Percentiles rank a stretch among this genome's conserved stretches.
phyloP scores from a whole-genome alignment of 2,797 vertebrate genomes.

The Distichodus sexfasciatus region DNA sequence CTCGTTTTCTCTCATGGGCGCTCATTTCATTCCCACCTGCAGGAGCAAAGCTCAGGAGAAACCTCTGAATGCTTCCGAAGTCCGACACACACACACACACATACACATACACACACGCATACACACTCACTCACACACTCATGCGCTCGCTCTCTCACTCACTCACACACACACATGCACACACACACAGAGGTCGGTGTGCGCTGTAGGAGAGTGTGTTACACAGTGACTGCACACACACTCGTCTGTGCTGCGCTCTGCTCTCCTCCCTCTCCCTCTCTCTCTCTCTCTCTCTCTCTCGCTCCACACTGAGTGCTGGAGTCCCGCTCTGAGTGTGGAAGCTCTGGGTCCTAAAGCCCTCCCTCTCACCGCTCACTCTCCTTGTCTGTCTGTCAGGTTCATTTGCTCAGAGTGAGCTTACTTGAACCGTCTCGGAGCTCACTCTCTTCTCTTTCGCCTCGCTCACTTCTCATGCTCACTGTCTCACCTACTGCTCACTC shows the following conservation, averaged over 20 bases:
- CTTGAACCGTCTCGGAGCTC: background rate
- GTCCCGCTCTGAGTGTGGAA: background rate
- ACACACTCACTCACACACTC: background rate
- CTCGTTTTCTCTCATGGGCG: constrained; percentile 42
- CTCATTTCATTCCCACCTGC: constrained; percentile 55
- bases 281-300: constrained; percentile 13
- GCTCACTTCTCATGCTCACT: background rate
- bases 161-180: background rate
- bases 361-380: background rate
- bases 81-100: constrained; percentile 4
- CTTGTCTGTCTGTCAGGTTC: background rate
- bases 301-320: background rate
- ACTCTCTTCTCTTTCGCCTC: background rate
- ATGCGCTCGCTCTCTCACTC: background rate
- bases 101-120: background rate
- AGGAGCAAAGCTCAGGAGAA: constrained; percentile 27
- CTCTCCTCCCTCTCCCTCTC: constrained; percentile 27
- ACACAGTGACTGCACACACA: constrained; percentile 35
- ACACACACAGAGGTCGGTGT: background rate
- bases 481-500: no score
- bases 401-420: background rate
- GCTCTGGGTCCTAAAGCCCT: constrained; percentile 40
- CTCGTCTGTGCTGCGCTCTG: background rate
- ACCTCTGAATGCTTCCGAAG: background rate
- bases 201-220: constrained; percentile 15